These are phyloP conservation scores for Xestia sexstrigata DNA, from an alignment of 2,888 invertebrate genomes.

Conservation along the genomic window DNA sequence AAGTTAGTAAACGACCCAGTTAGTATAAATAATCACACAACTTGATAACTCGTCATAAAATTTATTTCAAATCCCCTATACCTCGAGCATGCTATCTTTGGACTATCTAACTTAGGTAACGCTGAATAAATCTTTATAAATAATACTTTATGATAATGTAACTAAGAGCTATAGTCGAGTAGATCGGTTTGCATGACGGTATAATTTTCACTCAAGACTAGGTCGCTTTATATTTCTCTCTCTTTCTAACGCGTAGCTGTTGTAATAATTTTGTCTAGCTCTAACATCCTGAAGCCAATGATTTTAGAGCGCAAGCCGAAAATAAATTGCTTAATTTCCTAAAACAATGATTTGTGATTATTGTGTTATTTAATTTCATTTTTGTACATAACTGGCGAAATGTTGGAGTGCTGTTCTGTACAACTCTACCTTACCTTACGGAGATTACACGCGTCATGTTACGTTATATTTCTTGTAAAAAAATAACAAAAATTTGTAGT, in stretches of 20 bases:
- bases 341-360: neutral
- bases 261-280: neutral
- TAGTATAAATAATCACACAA: slow-evolving; percentile 59
- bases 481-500: too few relatives aligned
- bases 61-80: slow-evolving; percentile 71
- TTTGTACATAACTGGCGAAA: neutral
- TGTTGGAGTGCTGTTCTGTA: neutral
- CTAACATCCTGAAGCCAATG: slow-evolving; percentile 1
- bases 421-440: neutral
- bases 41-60: slow-evolving; percentile 67
- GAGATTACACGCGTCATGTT: neutral
- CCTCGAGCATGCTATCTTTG: slow-evolving; percentile 47
- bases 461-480: neutral
- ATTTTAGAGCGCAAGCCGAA: neutral
- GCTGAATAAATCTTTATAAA: slow-evolving; percentile 59
- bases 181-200: slow-evolving; percentile 52
- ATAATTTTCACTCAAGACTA: slow-evolving; percentile 18
- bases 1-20: slow-evolving; percentile 30
- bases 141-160: slow-evolving; percentile 44
- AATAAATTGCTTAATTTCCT: neutral
- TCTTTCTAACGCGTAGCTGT: slow-evolving; percentile 21
- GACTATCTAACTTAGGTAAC: slow-evolving; percentile 59
- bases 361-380: neutral
- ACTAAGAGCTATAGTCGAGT: slow-evolving; percentile 35
- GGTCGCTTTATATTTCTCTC: neutral